A percentile compares a stretch with the other conserved stretches of the same genome.
phyloP scores from a whole-genome alignment of 2,113 vertebrate species.

The Oostethus manadensis region DNA sequence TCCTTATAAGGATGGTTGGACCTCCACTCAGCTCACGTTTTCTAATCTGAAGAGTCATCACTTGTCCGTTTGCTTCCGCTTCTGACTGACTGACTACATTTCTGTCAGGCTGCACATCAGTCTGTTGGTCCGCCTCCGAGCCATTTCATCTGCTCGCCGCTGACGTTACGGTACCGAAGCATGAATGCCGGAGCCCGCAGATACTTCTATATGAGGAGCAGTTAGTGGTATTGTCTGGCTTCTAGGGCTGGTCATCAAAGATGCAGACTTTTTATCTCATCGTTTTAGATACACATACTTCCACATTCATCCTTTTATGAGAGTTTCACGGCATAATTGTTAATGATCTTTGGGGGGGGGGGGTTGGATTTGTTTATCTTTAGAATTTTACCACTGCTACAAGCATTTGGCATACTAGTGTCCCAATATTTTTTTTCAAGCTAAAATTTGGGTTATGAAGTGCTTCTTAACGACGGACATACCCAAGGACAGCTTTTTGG shows the following conservation, averaged over 20 bases:
- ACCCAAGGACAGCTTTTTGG: too few species aligned
- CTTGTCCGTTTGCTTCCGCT: conserved; percentile 12
- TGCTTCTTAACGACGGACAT: too few species aligned
- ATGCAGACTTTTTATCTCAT: conserved; percentile 22
- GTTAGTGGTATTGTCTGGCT: conserved; percentile 34
- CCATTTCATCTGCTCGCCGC: conserved; percentile 16
- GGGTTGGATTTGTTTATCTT: not conserved
- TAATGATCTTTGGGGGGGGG: conserved; percentile 3
- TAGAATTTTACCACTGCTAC: too few species aligned
- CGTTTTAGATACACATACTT: conserved; percentile 18
- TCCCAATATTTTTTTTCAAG: too few species aligned
- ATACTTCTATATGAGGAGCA: conserved; percentile 24
- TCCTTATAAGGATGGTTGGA: not conserved
- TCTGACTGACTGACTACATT: not conserved
- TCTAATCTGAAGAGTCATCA: not conserved
- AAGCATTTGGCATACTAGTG: too few species aligned
- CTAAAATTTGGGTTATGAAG: too few species aligned
- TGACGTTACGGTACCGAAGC: conserved; percentile 34
- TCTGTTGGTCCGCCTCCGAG: conserved; percentile 2
- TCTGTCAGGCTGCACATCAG: conserved; percentile 10
- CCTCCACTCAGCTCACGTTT: not conserved
- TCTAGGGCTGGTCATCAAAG: conserved; percentile 43
- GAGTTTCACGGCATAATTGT: conserved; percentile 17
- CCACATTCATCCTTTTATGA: conserved; percentile 16
- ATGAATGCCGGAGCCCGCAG: conserved; percentile 17